Evolutionary conservation across 2,888 invertebrate genomes (phyloP), one percentile per base, ranked within the genome.

Genomic region (Macrophya annulata): DNA sequence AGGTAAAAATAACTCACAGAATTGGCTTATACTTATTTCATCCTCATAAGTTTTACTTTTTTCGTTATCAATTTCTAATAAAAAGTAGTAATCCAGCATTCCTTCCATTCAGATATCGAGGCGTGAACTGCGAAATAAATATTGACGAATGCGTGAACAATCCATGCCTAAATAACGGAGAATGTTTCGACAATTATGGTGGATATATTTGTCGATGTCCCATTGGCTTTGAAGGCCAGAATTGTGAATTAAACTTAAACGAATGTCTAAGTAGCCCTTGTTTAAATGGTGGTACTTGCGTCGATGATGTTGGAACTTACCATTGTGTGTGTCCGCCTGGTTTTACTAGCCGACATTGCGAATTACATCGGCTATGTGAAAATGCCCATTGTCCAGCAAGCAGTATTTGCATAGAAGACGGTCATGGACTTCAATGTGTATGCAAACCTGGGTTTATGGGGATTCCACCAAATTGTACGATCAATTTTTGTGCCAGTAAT

Each of bases 131-230:
- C 93, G 96, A 97, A 89, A 92, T 94, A 21, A 97, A 98, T 93
- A 96, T 98, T 89, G 96, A 98, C 94, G 98, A 98, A 93, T 98
- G 98, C 92, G 90, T 93, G 83, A 94, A 94, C 87, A 95, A 95
- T 87, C 97, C 97, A 21, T 97, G 97, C 90, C 91, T 95, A 77
- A 97, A 97, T 88, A 95, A 96, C 87, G 98, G 97, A 43, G 95
- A 95, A 72, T 98, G 98, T 94, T 97, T 96, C 93, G 97, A 98
- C 93, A 97, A 96, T 85, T 97, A 97, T 93, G 98, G 98, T 17
- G 95, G 96, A 82, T 98, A 96, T 91, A 94, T 96, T 88, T 98
- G 98, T 92, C 96, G 96, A 89, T 98, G 98, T 93, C 94, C 94
- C 84, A 94, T 95, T 15, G 97, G 97, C n/a, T 98, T 96, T 94